Conservation (phyloP, 2,888 invertebrate species). For the Lomographa bimaculata region DNA sequence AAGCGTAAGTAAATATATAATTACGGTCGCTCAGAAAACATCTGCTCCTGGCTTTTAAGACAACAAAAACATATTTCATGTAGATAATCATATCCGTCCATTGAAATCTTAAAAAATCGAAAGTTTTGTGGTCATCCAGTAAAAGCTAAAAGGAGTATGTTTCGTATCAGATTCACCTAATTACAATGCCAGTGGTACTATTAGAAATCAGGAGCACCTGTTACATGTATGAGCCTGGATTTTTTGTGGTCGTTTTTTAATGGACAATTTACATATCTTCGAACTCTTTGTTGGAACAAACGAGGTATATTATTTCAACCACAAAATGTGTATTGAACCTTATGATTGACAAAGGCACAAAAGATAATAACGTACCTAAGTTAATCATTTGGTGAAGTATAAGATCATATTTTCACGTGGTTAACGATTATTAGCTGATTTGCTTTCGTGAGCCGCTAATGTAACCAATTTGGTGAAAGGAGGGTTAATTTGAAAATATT, state of each 20-base stretch:
- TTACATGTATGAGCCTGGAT: slow-evolving; percentile 63
- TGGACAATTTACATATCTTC: slow-evolving; percentile 78
- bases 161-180: slow-evolving; percentile 57
- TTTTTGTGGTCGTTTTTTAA: slow-evolving; percentile 72
- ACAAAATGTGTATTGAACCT: slow-evolving; percentile 70
- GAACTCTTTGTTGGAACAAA: slow-evolving; percentile 70
- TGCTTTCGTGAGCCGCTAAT: slow-evolving; percentile 48
- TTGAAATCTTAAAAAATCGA: slow-evolving; percentile 54
- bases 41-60: slow-evolving; percentile 19
- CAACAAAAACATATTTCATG: slow-evolving; percentile 19
- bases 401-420: slow-evolving; percentile 63
- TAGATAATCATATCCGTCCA: slow-evolving; percentile 29
- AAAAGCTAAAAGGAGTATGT: slow-evolving; percentile 55
- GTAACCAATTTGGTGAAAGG: slow-evolving; percentile 40
- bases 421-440: slow-evolving; percentile 65
- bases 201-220: slow-evolving; percentile 78
- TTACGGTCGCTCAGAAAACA: slow-evolving; percentile 18
- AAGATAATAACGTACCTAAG: slow-evolving; percentile 52
- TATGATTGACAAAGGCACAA: slow-evolving; percentile 71
- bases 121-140: slow-evolving; percentile 57
- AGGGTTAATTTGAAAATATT: slow-evolving; percentile 48
- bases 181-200: slow-evolving; percentile 60
- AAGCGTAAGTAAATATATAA: slow-evolving; percentile 16
- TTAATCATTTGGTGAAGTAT: slow-evolving; percentile 50
- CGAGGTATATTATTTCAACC: slow-evolving; percentile 78